These are phyloP conservation scores for Lineus longissimus DNA, from an alignment of 1,140 invertebrate genomes.

Conservation along the genomic window DNA sequence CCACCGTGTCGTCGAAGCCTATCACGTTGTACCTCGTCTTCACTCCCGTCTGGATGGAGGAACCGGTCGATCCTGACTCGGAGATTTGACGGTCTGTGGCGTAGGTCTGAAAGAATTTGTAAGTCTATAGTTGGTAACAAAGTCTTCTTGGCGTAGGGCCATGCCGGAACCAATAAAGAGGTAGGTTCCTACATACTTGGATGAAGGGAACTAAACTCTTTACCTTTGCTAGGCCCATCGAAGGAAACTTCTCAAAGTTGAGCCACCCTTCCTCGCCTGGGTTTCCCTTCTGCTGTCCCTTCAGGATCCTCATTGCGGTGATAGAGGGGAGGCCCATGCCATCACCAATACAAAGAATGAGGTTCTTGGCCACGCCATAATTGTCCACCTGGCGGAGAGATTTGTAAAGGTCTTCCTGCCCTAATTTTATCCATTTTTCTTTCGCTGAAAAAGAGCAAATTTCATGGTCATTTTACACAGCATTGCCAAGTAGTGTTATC, in stretches of 20 bases:
- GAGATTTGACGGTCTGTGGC: conserved; percentile 81
- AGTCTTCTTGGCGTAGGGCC: too few species aligned
- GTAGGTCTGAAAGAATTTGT: conserved; percentile 69
- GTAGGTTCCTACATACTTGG: too few species aligned
- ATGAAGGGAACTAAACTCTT: too few species aligned
- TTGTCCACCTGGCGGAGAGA: conserved; percentile 19
- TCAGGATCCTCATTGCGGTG: conserved; percentile 74
- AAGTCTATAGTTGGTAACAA: too few species aligned
- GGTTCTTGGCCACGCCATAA: conserved; percentile 69
- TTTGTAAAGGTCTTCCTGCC: conserved; percentile 16
- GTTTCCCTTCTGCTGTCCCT: conserved; percentile 60
- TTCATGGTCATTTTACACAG: too few species aligned
- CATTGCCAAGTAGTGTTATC: too few species aligned
- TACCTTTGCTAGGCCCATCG: conserved; percentile 69
- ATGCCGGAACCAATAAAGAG: too few species aligned
- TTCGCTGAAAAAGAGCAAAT: too few species aligned
- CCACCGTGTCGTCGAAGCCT: conserved; percentile 71
- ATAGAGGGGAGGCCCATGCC: conserved; percentile 90
- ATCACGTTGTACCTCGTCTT: conserved; percentile 78
- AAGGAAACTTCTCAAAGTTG: conserved; percentile 72
- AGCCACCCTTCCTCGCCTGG: conserved; percentile 67
- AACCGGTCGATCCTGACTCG: conserved; percentile 84
- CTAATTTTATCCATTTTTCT: conserved; percentile 21
- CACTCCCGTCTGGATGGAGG: conserved; percentile 78
- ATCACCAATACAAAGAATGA: conserved; percentile 84